Evolutionary conservation across 1,140 invertebrate genomes (phyloP), one percentile per base, ranked within the genome.

Genomic region (Drosophila nikananu): DNA sequence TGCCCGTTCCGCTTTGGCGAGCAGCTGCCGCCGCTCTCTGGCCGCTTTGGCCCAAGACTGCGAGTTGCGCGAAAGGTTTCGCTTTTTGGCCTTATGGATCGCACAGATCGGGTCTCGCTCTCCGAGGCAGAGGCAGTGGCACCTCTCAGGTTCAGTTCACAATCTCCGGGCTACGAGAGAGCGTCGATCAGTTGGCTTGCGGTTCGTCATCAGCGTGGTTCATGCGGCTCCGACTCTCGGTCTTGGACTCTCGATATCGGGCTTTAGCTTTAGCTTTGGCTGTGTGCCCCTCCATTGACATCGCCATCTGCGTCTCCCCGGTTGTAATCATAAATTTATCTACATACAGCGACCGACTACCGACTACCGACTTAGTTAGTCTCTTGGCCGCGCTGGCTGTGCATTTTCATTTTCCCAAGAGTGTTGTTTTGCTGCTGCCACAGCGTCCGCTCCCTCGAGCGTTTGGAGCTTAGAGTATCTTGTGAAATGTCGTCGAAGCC

Each of bases 351-450:
- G 52, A 23, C 52, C 5, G 51, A 51, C 48, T 25, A 35, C 52
- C 15, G 52, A 59, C 52, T 71, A n/a, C n/a, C n/a, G n/a, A 76
- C 75, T 79, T 67, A 60, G 80, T 84, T 79, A 23, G 75, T 67
- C 32, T 55, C 32, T 55, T 55, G 41, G 13, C 35, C 37, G 66
- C 37, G 66, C 46, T 37, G 64, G 80, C 68, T 77, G 83, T 87
- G 86, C 81, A 89, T 87, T 87, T 89, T 87, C 84, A 84, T 89
- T 87, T 87, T 87, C 84, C 84, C 84, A 89, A 87, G 84, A 80
- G 83, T 75, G 66, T 71, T 68, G 66, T 86, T 72, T 86, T 72
- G 49, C 30, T 57, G 66, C 30, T 68, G 66, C 76, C 35, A 44
- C 65, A 58, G 54, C 49, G 32, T 57, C 17, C 32, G 58, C 23